Percentiles rank a stretch among this genome's conserved stretches.
These are phyloP conservation scores for Osmoderma eremita DNA, from an alignment of 2,888 invertebrate species.

Conservation along the genomic window DNA sequence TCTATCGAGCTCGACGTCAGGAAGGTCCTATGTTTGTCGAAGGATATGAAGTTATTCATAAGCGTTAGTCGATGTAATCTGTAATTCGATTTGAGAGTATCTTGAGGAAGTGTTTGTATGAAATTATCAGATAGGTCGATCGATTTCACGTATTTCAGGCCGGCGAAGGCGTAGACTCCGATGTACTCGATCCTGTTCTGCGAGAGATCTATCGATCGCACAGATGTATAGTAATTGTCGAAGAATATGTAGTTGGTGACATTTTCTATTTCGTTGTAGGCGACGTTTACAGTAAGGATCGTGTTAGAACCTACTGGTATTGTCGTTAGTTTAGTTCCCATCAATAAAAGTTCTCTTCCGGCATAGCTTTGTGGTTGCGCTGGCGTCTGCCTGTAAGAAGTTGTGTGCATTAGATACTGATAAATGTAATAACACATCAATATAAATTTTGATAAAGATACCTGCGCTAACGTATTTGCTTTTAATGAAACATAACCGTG, in stretches of 20 bases:
- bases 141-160: constrained; percentile 53
- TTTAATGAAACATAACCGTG: too few relatives aligned
- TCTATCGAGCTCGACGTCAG: constrained; percentile 56
- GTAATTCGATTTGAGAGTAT: constrained; percentile 56
- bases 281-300: constrained; percentile 53
- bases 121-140: constrained; percentile 60
- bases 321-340: constrained; percentile 44
- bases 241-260: constrained; percentile 55
- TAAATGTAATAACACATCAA: background rate
- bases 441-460: background rate
- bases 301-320: constrained; percentile 54
- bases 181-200: constrained; percentile 57
- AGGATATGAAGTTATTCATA: constrained; percentile 56
- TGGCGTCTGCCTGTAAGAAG: constrained; percentile 23
- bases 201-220: constrained; percentile 55
- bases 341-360: constrained; percentile 32
- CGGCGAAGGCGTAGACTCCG: constrained; percentile 56
- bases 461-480: too few relatives aligned
- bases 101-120: constrained; percentile 54
- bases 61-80: constrained; percentile 57
- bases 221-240: constrained; percentile 54
- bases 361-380: constrained; percentile 2
- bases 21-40: constrained; percentile 56
- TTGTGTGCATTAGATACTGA: background rate
- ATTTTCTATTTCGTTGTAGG: constrained; percentile 56